Conservation (phyloP, 2,888 invertebrate genomes). For the Erynnis tages region DNA sequence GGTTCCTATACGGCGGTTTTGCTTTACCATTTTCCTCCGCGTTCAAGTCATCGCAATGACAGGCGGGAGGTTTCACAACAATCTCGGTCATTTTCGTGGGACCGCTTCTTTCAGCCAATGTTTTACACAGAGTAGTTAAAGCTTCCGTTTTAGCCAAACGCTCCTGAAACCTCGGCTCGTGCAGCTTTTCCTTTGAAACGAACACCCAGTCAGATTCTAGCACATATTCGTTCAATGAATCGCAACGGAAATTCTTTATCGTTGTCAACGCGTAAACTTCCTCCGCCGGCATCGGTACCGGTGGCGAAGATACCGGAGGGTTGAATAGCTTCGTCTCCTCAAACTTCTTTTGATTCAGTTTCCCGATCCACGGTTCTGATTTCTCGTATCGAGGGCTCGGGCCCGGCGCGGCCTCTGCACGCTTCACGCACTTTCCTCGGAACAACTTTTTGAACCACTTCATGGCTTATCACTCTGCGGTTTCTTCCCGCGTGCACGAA, state of each 20-base stretch:
- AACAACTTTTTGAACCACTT: conserved; percentile 85
- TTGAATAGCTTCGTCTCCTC: conserved; percentile 8
- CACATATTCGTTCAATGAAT: conserved; percentile 56
- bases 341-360: conserved; percentile 38
- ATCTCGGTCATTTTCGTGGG: conserved; percentile 46
- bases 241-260: conserved; percentile 60
- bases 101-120: conserved; percentile 44
- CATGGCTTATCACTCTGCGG: conserved; percentile 82
- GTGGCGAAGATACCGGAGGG: conserved; percentile 22
- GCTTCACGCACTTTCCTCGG: conserved; percentile 78
- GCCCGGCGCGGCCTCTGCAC: conserved; percentile 39
- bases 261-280: conserved; percentile 67
- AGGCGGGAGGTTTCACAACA: conserved; percentile 55
- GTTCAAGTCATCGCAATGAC: conserved; percentile 55
- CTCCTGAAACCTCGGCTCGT: conserved; percentile 61
- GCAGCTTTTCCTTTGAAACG: conserved; percentile 52
- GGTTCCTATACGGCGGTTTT: conserved; percentile 36
- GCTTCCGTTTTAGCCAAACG: conserved; percentile 50
- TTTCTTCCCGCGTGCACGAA: conserved; percentile 84
- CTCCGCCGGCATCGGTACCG: conserved; percentile 36
- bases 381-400: conserved; percentile 34
- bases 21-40: conserved; percentile 37
- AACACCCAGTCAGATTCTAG: conserved; percentile 71
- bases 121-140: conserved; percentile 55
- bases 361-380: conserved; percentile 38